Base-by-base conservation (phyloP, 64 coral and sea anemone genomes). In the Pocillopora damicornis region DNA sequence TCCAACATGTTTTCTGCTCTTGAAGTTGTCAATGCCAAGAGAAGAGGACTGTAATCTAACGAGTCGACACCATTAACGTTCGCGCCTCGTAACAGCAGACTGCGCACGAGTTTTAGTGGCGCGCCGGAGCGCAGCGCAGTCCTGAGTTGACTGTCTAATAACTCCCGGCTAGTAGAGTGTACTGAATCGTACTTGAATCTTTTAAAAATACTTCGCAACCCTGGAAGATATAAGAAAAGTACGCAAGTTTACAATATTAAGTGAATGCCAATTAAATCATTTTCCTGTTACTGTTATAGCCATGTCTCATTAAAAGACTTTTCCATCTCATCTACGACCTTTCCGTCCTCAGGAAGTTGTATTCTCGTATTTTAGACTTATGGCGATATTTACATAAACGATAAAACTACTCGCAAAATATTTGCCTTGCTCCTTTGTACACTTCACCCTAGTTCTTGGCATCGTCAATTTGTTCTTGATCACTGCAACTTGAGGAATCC, bases 71-170 rank as follows among this genome's bases (percentile, higher is more conserved):
- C 88, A 65, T 95, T 89, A 2, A 91, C 86, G 12, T 88, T 73
- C 20, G 93, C 93, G 7, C 93, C 93, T 22, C 74, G 89, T 86
- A 81, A 86, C 60, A 95, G 66, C 20, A 91, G 57, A 5, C 36
- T 77, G 20, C 57, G 30, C 26, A 95, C 79, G 14, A 68, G 51
- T 25, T 9, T 16, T 35, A 77, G 22, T 81, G 83, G 63, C 30
- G 82, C 89, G 15, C 83, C 35, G 67, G 77, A 63, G 76, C 88
- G 71, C 14, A 94, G 60, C 60, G 89, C 57, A 15, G 56, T 72
- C 73, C 81, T 63, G 5, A 94, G 73, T 26, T 90, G 83, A 9
- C 74, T 61, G 67, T 72, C 79, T 37, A 87, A 75, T 34, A 60
- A 34, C 59, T 38, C 17, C 15, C 25, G 83, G n/a, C 76, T 72